Conservation (phyloP, 2,888 invertebrate genomes). For the Nephrotoma flavescens region DNA sequence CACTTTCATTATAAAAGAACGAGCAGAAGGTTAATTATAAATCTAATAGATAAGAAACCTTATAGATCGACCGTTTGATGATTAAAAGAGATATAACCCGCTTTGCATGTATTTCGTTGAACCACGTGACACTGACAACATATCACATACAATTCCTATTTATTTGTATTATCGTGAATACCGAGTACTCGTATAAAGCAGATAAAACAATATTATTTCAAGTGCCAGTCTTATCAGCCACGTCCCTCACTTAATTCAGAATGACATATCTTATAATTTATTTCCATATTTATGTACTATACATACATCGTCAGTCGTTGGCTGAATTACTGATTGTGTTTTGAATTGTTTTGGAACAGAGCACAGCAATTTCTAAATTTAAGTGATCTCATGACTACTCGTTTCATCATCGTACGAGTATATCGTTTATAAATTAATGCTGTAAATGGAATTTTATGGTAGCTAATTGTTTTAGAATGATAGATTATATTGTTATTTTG, state of each 20-base stretch:
- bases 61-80: background rate
- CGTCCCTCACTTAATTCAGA: background rate
- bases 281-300: background rate
- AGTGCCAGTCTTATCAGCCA: background rate
- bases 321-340: background rate
- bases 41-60: too few relatives aligned
- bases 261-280: background rate
- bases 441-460: background rate
- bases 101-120: background rate
- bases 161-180: background rate
- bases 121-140: background rate
- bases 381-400: background rate
- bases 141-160: background rate
- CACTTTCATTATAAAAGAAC: background rate
- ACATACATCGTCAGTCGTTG: background rate
- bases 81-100: background rate
- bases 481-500: background rate
- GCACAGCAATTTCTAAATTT: background rate
- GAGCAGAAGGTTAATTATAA: background rate
- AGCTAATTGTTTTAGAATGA: background rate
- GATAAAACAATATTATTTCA: background rate
- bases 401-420: background rate
- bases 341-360: background rate
- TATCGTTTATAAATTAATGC: background rate
- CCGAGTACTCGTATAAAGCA: background rate